Evolutionary conservation across 1,140 invertebrate species (phyloP).

Genomic region (Cherax destructor): DNA sequence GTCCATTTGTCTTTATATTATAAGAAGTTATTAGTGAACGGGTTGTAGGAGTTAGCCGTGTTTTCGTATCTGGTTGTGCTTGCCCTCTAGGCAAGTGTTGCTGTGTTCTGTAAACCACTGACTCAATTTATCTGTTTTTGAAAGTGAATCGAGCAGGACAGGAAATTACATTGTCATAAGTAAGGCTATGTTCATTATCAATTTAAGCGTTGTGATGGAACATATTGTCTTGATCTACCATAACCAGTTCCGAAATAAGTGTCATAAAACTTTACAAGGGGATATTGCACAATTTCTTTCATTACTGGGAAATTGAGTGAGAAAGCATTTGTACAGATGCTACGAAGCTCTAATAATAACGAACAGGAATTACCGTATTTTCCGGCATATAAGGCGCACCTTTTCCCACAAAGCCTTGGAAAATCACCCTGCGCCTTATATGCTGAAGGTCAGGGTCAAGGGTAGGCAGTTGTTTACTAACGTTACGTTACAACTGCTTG

Average conservation of each 20-base stretch:
- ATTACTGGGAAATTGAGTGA: no score
- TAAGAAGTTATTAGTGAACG: slow-evolving; percentile 34
- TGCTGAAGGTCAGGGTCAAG: no score
- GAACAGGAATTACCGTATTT: no score
- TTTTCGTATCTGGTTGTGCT: background rate
- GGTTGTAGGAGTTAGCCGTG: background rate
- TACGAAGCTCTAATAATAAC: no score
- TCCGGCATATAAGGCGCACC: no score
- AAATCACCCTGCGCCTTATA: no score
- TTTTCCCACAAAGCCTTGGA: no score
- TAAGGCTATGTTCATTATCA: slow-evolving; percentile 24
- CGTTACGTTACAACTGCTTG: no score
- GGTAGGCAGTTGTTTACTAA: no score
- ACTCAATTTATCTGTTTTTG: background rate
- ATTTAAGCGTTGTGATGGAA: slow-evolving; percentile 20
- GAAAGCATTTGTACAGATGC: no score
- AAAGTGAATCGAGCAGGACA: slow-evolving; percentile 11
- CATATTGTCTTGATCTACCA: background rate
- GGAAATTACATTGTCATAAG: slow-evolving; percentile 37
- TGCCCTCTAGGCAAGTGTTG: background rate
- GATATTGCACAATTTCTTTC: no score
- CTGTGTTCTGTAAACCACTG: background rate
- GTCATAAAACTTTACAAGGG: background rate
- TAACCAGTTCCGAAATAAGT: background rate
- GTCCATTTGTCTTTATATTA: slow-evolving; percentile 60